Base-by-base conservation (phyloP, 1,140 invertebrate species). In the Drosophila insularis region DNA sequence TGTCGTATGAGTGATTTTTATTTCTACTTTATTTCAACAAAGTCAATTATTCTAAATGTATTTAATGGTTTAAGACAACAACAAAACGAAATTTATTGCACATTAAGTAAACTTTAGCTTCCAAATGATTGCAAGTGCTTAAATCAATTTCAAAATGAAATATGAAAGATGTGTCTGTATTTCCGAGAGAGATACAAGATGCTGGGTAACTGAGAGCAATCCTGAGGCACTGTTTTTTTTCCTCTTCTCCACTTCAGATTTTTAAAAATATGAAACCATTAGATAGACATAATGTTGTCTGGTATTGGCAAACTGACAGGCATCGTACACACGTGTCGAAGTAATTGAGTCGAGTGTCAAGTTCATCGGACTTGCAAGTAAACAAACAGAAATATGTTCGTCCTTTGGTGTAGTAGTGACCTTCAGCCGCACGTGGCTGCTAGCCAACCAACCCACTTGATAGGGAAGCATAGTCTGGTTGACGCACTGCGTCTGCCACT, bases 241-340 rank as follows among this genome's bases (percentile, higher is more conserved):
- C n/a, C 14, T 10, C 17, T 35, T 58, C 10, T 14, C 21, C 40
- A 62, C 23, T 23, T 62, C 10, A 46, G 39, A 23, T 58, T 50
- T 23, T 46, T 13, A 27, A 43, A 76, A 76, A 76, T 78, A 76
- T 78, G 50, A 65, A 76, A 64, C 73, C 76, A 76, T 78, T 78
- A 76, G 61, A 72, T 65, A 43, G 55, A 71, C 63, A 78, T 63
- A 78, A 58, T 75, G 68, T 75, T 50, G 72, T 61, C 68, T 62
- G 37, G 37, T 35, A 23, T 19, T 72, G 55, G 60, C 61, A 64
- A 64, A 56, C 61, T 58, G 68, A 64, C 72, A 64, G 63, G 31
- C 62, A 35, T 17, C 3, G 11, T 68, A 60, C 72, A 55, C 43
- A 35, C 31, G 50, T 55, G 31, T 64, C 8, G 46, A 43, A 35